Evolutionary conservation across 1,140 invertebrate species (phyloP).

Genomic region (Oscheius sp.): DNA sequence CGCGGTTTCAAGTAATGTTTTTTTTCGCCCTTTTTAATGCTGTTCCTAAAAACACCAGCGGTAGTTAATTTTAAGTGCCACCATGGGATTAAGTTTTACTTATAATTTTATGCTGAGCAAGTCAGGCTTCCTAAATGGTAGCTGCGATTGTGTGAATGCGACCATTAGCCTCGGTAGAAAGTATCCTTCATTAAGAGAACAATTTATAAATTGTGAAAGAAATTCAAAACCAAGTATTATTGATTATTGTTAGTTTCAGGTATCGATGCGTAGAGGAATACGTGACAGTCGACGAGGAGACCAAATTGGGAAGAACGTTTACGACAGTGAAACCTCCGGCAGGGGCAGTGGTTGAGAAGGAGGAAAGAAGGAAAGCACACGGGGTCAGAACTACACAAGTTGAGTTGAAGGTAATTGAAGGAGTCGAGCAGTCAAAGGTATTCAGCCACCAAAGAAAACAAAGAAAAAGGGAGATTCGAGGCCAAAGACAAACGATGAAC

Average conservation of each 20-base stretch:
- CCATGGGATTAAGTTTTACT: background rate
- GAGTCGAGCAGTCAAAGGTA: background rate
- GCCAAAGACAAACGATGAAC: background rate
- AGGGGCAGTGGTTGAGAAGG: background rate
- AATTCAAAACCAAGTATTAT: too few relatives aligned
- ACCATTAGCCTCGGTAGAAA: too few relatives aligned
- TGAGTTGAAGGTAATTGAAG: background rate
- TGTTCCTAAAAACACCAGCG: too few relatives aligned
- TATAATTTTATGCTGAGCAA: background rate
- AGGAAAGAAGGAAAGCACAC: slow-evolving; percentile 2
- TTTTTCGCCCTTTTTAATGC: too few relatives aligned
- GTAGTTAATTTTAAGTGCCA: too few relatives aligned
- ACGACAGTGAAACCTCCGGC: too few relatives aligned
- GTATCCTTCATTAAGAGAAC: too few relatives aligned
- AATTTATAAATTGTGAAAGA: too few relatives aligned
- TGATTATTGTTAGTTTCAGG: too few relatives aligned
- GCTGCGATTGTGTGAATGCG: too few relatives aligned
- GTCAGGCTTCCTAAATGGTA: too few relatives aligned
- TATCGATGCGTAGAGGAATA: background rate
- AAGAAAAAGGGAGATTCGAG: background rate
- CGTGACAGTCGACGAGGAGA: background rate
- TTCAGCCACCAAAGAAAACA: background rate
- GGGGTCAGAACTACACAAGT: background rate
- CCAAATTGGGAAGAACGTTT: too few relatives aligned
- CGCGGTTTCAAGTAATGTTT: background rate